Percentiles rank a stretch among this genome's conserved stretches.
These are phyloP conservation scores for Theristus sp. DNA, from an alignment of 2,888 invertebrate genomes.

Conservation along the genomic window DNA sequence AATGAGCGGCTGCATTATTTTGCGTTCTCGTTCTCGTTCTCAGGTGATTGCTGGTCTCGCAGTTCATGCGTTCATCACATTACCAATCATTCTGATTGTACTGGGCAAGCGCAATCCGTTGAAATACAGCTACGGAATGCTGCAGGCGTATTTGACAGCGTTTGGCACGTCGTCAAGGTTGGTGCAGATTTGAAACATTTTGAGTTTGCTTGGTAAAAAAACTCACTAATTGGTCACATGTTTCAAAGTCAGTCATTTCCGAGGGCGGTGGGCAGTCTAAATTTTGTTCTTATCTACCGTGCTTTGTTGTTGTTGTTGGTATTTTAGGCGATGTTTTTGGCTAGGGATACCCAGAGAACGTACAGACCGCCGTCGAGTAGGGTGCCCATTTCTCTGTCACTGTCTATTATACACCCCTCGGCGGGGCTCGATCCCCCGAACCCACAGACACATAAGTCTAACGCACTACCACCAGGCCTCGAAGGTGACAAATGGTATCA, in stretches of 20 bases:
- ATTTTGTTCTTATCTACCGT: background rate
- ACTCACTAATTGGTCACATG: background rate
- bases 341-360: too few species aligned
- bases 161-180: slow-evolving; percentile 24
- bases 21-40: background rate
- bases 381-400: too few species aligned
- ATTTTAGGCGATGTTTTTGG: too few species aligned
- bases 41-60: slow-evolving; percentile 17
- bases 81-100: slow-evolving; percentile 20
- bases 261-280: background rate
- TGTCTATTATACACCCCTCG: too few species aligned
- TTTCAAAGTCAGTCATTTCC: background rate
- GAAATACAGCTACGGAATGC: slow-evolving; percentile 18
- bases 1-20: background rate
- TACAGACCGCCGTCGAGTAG: too few species aligned
- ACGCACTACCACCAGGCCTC: too few species aligned
- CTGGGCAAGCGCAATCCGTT: slow-evolving; percentile 23
- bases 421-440: too few species aligned
- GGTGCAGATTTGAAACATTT: background rate
- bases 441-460: too few species aligned
- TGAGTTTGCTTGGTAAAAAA: background rate
- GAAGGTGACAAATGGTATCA: too few species aligned
- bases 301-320: too few species aligned
- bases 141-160: slow-evolving; percentile 26
- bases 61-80: slow-evolving; percentile 21